phyloP scores from a whole-genome alignment of 2,888 invertebrate genomes.

The Ochropacha duplaris region DNA sequence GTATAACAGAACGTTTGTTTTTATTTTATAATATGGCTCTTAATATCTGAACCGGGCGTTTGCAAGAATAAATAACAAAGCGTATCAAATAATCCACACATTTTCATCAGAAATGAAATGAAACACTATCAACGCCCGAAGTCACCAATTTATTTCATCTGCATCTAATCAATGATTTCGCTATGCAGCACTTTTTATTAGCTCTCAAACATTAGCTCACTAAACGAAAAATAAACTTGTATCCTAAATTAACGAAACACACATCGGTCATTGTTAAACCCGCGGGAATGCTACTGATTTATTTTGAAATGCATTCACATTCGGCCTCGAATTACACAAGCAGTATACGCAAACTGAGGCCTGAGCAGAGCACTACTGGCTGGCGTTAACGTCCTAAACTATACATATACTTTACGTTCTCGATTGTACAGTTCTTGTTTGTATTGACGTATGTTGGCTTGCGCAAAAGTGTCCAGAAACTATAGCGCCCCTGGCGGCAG shows the following conservation, averaged over 20 bases:
- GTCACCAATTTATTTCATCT: conserved; percentile 37
- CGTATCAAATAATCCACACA: conserved; percentile 49
- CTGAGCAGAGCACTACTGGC: conserved; percentile 66
- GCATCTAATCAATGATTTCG: conserved; percentile 51
- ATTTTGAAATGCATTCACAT: conserved; percentile 60
- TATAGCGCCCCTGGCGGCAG: conserved; percentile 39
- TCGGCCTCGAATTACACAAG: conserved; percentile 68
- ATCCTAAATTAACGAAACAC: conserved; percentile 45
- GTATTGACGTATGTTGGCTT: conserved; percentile 74
- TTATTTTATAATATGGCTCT: not conserved
- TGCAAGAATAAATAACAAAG: conserved; percentile 34
- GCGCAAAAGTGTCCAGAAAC: conserved; percentile 50
- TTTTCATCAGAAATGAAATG: conserved; percentile 50
- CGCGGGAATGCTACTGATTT: conserved; percentile 58
- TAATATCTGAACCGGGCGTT: conserved; percentile 10
- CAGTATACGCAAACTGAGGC: conserved; percentile 68
- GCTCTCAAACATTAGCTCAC: conserved; percentile 49
- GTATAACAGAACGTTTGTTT: not conserved
- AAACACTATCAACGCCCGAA: conserved; percentile 49
- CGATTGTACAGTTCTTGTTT: conserved; percentile 67
- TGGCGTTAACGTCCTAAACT: conserved; percentile 62
- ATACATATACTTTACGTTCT: conserved; percentile 59
- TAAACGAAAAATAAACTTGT: conserved; percentile 41
- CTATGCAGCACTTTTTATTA: conserved; percentile 43
- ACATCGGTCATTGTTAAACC: conserved; percentile 58